A percentile compares a stretch with the other conserved stretches of the same genome.
Conservation (phyloP, 1,140 invertebrate species). For the Cecropterus lyciades region DNA sequence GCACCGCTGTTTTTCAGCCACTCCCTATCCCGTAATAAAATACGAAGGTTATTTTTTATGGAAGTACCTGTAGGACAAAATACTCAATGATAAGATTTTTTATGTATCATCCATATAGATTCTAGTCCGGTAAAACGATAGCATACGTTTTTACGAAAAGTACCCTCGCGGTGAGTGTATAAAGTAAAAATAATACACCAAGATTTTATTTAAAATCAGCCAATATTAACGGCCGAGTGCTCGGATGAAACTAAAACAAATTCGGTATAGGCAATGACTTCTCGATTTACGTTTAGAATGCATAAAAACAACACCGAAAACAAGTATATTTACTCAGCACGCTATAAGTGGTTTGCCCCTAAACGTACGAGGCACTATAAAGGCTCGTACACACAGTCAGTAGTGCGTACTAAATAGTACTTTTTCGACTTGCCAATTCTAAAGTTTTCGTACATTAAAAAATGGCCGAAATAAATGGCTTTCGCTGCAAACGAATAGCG, state of each 20-base stretch:
- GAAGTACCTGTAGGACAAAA: no score
- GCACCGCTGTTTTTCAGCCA: no score
- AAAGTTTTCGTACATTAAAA: background rate
- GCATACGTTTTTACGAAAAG: no score
- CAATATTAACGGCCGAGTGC: no score
- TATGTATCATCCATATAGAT: no score
- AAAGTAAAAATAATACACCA: no score
- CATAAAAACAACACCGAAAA: constrained; percentile 15
- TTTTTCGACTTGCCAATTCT: background rate
- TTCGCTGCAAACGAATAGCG: background rate
- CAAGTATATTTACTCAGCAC: constrained; percentile 16
- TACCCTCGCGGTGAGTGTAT: no score
- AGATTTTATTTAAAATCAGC: no score
- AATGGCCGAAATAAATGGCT: background rate
- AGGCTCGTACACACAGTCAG: constrained; percentile 11
- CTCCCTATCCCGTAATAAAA: no score
- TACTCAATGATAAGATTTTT: no score
- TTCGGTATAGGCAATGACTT: constrained; percentile 28
- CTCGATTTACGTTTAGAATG: constrained; percentile 33
- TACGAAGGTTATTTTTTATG: no score
- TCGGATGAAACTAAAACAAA: constrained; percentile 25
- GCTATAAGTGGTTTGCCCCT: constrained; percentile 20
- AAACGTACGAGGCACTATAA: constrained; percentile 15
- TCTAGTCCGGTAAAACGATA: no score
- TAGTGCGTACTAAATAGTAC: constrained; percentile 3